Percentiles rank a stretch among this genome's conserved stretches.
Evolutionary conservation across 2,888 invertebrate species (phyloP).

Genomic region (Volucella inanis): DNA sequence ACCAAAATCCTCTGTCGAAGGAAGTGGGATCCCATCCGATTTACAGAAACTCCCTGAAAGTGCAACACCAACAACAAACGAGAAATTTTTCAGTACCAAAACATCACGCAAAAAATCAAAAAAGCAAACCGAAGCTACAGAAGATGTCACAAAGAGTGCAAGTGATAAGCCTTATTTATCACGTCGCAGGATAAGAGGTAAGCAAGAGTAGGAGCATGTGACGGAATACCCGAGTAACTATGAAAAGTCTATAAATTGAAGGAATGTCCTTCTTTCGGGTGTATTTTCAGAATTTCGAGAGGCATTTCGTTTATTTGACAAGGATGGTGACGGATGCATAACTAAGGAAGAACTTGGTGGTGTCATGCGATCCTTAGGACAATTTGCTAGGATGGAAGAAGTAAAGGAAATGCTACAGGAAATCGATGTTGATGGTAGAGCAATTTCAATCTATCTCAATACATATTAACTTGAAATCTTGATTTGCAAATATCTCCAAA

Average conservation of each 20-base stretch:
- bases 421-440: constrained; percentile 89
- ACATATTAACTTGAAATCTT: constrained; percentile 10
- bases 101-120: constrained; percentile 65
- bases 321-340: constrained; percentile 94
- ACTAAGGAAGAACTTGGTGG: constrained; percentile 93
- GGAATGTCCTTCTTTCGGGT: constrained; percentile 35
- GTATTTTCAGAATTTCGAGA: constrained; percentile 89
- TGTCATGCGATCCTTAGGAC: constrained; percentile 93
- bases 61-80: constrained; percentile 75
- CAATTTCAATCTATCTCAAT: constrained; percentile 9
- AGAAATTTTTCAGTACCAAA: constrained; percentile 78
- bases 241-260: neutral
- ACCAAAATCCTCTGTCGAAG: constrained; percentile 74
- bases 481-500: constrained; percentile 31
- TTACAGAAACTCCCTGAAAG: constrained; percentile 75
- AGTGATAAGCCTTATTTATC: constrained; percentile 82
- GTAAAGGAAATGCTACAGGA: constrained; percentile 93
- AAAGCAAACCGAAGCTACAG: constrained; percentile 37
- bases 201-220: constrained; percentile 46
- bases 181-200: constrained; percentile 92
- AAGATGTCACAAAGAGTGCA: constrained; percentile 49
- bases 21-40: constrained; percentile 69
- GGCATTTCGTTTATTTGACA: constrained; percentile 93
- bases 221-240: constrained; percentile 23
- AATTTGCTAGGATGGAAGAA: constrained; percentile 94